Base-by-base conservation (phyloP, 2,797 vertebrate genomes). In the Zenarchopterus dispar region DNA sequence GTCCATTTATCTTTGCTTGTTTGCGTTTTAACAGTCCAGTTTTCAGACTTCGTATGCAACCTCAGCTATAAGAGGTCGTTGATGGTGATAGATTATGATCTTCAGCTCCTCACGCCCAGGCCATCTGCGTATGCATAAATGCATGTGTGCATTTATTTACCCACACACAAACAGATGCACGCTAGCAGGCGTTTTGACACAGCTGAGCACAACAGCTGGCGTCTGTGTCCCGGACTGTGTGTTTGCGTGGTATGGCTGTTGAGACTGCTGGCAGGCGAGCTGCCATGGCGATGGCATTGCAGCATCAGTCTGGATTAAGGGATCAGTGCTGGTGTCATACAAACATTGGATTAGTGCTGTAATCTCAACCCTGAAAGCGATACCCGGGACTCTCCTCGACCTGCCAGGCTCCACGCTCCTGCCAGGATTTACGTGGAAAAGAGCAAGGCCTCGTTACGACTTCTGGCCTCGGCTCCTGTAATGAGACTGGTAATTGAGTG, bases 281-380 rank as follows among this genome's bases (percentile, higher is more conserved):
- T 62, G 77, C 82, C 62, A n/a, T 81, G 62, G 73, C 52, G 75
- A 83, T 76, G 79, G 74, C 73, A 63, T 41, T 56, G 49, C 75
- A 65, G 78, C 73, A 75, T 77, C 69, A 53, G 82, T 76, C 62
- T 79, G 84, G 91, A 92, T 93, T 91, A 91, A 89, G 56, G 84
- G 90, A 91, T 89, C 85, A 89, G 70, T 6, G 67, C 66, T 73
- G 77, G 84, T 90, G 86, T 90, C 86, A 87, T 84, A 85, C 85
- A 90, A 90, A 88, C 84, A 88, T 80, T 82, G 88, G 90, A 89
- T 93, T 91, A 92, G 72, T 23, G 70, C 75, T 88, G 81, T 91
- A 93, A 92, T 86, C 80, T 80, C 33, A 56, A 24, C 66, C 75
- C 75, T 74, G 81, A 83, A 76, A 84, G 64, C 18, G 75, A 86